phyloP scores from a whole-genome alignment of 1,140 invertebrate genomes.

The Euura saliciscinereae region DNA sequence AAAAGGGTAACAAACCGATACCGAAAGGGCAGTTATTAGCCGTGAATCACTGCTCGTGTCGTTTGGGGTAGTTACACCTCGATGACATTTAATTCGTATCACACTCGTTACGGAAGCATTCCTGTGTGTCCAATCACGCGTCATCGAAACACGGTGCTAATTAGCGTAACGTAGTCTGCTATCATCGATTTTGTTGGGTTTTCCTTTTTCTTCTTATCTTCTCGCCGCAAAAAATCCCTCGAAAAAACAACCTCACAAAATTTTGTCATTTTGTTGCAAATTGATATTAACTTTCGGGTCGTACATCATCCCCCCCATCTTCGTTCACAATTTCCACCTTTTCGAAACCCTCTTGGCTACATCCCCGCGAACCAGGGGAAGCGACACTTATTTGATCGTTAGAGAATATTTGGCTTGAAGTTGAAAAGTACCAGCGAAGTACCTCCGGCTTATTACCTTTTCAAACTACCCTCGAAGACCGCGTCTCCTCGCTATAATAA shows the following conservation, averaged over 20 bases:
- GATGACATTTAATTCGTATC: conserved; percentile 5
- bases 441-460: neutral
- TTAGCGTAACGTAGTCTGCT: neutral
- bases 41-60: conserved; percentile 1
- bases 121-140: neutral
- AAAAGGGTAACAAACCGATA: neutral
- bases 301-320: neutral
- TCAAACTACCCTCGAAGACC: neutral
- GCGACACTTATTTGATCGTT: conserved; percentile 1
- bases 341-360: neutral
- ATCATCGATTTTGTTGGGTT: too few relatives aligned
- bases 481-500: neutral
- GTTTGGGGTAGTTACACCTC: neutral
- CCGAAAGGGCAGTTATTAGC: neutral
- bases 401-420: neutral
- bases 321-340: neutral
- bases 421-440: neutral
- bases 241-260: too few relatives aligned
- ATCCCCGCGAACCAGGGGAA: neutral
- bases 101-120: neutral
- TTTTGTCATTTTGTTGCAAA: conserved; percentile 10
- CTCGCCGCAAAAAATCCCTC: too few relatives aligned
- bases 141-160: neutral
- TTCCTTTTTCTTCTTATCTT: too few relatives aligned
- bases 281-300: conserved; percentile 17